phyloP scores from a whole-genome alignment of 2,797 vertebrate genomes.

The Otus scops region DNA sequence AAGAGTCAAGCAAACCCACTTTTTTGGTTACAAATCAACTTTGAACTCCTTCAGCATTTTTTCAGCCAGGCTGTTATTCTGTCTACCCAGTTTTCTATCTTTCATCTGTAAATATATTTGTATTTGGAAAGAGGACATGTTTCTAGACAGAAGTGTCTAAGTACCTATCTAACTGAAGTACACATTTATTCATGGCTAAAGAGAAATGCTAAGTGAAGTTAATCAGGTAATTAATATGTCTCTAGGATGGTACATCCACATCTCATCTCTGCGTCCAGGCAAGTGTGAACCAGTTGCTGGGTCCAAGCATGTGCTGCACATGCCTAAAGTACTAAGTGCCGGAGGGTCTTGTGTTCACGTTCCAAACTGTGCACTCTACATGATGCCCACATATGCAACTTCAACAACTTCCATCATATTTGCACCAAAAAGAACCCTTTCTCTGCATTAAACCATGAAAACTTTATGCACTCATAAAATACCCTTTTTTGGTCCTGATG shows the following conservation, averaged over 20 bases:
- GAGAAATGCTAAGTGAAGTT: slow-evolving; percentile 3
- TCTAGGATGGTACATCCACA: background rate
- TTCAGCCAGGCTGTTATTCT: background rate
- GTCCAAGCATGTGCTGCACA: background rate
- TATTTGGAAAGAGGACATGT: background rate
- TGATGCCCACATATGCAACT: background rate
- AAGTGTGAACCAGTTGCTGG: background rate
- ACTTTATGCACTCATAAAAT: background rate
- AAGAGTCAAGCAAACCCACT: background rate
- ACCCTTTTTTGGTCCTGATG: background rate
- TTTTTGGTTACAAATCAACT: background rate
- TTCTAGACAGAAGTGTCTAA: background rate
- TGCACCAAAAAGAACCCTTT: background rate
- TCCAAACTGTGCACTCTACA: background rate
- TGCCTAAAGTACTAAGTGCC: background rate
- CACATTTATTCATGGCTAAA: slow-evolving; percentile 9
- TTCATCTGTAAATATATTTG: background rate
- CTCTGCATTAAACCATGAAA: background rate
- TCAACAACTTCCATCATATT: background rate
- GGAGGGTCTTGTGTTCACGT: background rate
- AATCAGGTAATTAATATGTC: background rate
- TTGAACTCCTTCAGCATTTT: background rate
- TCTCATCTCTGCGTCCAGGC: background rate
- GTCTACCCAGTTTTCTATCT: background rate
- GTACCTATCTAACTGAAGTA: background rate